Evolutionary conservation across 2,888 invertebrate genomes (phyloP).

Genomic region (Branchipolynoe longqiensis): DNA sequence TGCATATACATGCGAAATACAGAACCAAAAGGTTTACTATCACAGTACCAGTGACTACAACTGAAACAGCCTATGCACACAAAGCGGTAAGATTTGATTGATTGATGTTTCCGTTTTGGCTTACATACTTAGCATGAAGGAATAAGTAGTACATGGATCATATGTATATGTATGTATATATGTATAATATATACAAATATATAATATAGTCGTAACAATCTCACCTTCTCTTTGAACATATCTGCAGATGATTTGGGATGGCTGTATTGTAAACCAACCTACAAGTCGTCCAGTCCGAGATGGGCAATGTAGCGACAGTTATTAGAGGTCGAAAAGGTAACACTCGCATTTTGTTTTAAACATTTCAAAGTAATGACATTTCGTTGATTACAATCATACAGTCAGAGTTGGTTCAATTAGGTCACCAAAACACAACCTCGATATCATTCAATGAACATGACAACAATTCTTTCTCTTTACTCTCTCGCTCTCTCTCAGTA

Average conservation of each 20-base stretch:
- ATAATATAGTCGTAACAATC: conserved; percentile 29
- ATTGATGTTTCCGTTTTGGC: neutral
- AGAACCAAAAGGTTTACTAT: conserved; percentile 19
- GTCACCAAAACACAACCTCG: neutral
- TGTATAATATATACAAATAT: conserved; percentile 8
- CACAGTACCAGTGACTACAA: conserved; percentile 31
- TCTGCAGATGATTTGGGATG: conserved; percentile 20
- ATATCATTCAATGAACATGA: conserved; percentile 6
- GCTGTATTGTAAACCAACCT: too few relatives aligned
- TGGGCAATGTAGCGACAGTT: too few relatives aligned
- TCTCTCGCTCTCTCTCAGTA: too few relatives aligned
- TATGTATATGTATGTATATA: conserved; percentile 1
- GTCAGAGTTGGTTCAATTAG: neutral
- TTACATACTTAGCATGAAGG: neutral
- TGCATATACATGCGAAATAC: conserved; percentile 35
- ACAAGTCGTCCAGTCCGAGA: too few relatives aligned
- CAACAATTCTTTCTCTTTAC: neutral
- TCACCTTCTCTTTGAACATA: conserved; percentile 34
- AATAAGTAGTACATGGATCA: neutral
- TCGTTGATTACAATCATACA: conserved; percentile 25
- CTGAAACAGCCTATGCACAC: conserved; percentile 35
- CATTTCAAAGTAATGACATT: too few relatives aligned
- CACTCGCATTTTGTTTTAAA: too few relatives aligned
- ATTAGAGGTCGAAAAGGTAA: too few relatives aligned
- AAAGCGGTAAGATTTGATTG: neutral